Percentiles rank a stretch among this genome's conserved stretches.
Conservation (phyloP, 2,113 vertebrate species). For the Chitala chitala region DNA sequence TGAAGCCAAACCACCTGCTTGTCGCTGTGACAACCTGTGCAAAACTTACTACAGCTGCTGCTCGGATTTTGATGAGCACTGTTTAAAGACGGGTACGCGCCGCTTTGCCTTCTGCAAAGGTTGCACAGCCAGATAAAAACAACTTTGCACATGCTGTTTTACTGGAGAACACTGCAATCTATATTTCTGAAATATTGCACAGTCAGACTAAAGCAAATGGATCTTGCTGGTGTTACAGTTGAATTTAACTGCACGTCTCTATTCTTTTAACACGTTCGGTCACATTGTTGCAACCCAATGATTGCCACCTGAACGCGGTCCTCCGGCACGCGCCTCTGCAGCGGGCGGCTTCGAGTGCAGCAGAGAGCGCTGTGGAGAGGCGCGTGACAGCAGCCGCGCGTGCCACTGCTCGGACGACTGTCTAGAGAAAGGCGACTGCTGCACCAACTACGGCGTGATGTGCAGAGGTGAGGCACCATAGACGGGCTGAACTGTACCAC, state of each 20-base stretch:
- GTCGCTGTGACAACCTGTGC: slow-evolving; percentile 94
- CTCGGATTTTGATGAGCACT: slow-evolving; percentile 84
- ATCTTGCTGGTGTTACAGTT: no score
- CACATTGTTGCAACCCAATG: neutral
- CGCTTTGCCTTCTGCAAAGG: no score
- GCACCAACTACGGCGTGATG: slow-evolving; percentile 83
- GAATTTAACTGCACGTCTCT: no score
- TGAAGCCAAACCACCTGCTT: slow-evolving; percentile 78
- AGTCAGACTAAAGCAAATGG: no score
- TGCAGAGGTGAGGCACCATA: slow-evolving; percentile 72
- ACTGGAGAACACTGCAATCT: no score
- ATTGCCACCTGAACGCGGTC: neutral
- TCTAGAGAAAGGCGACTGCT: slow-evolving; percentile 83
- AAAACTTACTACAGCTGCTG: slow-evolving; percentile 97
- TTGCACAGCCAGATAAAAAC: no score
- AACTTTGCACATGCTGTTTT: no score
- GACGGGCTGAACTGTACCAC: neutral
- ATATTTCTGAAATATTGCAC: no score
- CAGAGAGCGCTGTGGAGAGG: slow-evolving; percentile 80
- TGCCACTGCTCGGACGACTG: slow-evolving; percentile 96
- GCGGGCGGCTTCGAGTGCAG: slow-evolving; percentile 87
- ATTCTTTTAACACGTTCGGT: no score
- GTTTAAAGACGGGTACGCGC: slow-evolving; percentile 96
- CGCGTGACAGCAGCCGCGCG: slow-evolving; percentile 75
- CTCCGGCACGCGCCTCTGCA: slow-evolving; percentile 37